Evolutionary conservation across 2,797 vertebrate species (phyloP).

Genomic region (Chelon auratus): DNA sequence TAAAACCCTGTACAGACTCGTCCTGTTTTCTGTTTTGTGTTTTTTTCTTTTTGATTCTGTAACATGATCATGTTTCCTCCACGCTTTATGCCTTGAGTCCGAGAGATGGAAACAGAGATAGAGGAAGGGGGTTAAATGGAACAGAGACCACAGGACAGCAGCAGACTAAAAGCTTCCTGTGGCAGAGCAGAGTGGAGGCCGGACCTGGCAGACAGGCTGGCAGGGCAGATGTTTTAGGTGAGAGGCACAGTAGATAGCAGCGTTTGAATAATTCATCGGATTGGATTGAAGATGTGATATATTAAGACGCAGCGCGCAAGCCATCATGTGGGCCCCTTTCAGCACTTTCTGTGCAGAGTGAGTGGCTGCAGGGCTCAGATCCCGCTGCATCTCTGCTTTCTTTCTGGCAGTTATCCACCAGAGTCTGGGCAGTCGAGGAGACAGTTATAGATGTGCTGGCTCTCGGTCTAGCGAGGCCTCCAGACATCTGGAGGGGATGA

Average conservation of each 20-base stretch:
- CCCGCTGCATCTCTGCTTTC: slow-evolving; percentile 61
- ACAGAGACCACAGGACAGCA: slow-evolving; percentile 65
- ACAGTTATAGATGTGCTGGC: slow-evolving; percentile 75
- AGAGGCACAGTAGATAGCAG: slow-evolving; percentile 75
- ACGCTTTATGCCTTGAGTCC: slow-evolving; percentile 39
- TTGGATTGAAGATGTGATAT: slow-evolving; percentile 80
- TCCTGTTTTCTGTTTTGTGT: neutral
- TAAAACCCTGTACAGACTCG: slow-evolving; percentile 36
- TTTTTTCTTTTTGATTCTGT: slow-evolving; percentile 35
- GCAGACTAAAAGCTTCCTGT: slow-evolving; percentile 82
- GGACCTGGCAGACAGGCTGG: slow-evolving; percentile 68
- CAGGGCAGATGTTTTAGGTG: slow-evolving; percentile 80
- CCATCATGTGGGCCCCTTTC: slow-evolving; percentile 73
- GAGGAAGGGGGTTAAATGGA: slow-evolving; percentile 70
- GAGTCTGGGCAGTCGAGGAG: slow-evolving; percentile 67
- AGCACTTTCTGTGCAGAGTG: slow-evolving; percentile 65
- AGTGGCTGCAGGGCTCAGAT: slow-evolving; percentile 68
- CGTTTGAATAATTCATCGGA: slow-evolving; percentile 83
- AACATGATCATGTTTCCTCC: slow-evolving; percentile 56
- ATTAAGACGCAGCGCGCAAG: slow-evolving; percentile 74
- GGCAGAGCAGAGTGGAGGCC: slow-evolving; percentile 56
- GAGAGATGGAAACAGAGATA: slow-evolving; percentile 66
- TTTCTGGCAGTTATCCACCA: slow-evolving; percentile 71
- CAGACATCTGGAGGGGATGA: slow-evolving; percentile 76
- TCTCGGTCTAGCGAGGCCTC: slow-evolving; percentile 61